Conservation (phyloP, 2,888 invertebrate species). For the Parnassius mnemosyne region DNA sequence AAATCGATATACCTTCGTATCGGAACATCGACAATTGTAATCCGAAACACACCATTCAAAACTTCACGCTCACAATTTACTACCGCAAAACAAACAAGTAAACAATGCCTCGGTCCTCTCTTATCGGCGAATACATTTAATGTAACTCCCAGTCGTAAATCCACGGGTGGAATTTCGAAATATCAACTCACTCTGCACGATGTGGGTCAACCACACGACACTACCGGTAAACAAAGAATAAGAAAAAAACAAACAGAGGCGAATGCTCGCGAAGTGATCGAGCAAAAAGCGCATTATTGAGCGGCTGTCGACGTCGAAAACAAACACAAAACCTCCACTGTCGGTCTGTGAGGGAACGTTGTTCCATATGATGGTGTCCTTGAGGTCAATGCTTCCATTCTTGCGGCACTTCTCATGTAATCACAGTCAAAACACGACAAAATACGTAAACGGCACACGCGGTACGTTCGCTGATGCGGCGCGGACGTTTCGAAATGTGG, state of each 20-base stretch:
- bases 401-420: slow-evolving; percentile 48
- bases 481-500: slow-evolving; percentile 63
- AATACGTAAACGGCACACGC: slow-evolving; percentile 40
- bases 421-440: slow-evolving; percentile 43
- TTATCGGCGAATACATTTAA: slow-evolving; percentile 42
- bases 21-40: slow-evolving; percentile 43
- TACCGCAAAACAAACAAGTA: slow-evolving; percentile 35
- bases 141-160: slow-evolving; percentile 35
- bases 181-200: slow-evolving; percentile 36
- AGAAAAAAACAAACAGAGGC: slow-evolving; percentile 36
- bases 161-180: slow-evolving; percentile 49
- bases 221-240: slow-evolving; percentile 31
- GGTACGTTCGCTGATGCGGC: slow-evolving; percentile 52
- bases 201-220: slow-evolving; percentile 52
- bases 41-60: slow-evolving; percentile 41
- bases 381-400: slow-evolving; percentile 68
- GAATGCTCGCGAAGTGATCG: slow-evolving; percentile 28
- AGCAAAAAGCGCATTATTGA: slow-evolving; percentile 38
- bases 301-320: slow-evolving; percentile 40
- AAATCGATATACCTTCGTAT: slow-evolving; percentile 46
- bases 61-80: slow-evolving; percentile 32
- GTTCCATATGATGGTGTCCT: slow-evolving; percentile 38
- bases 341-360: slow-evolving; percentile 34
- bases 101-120: slow-evolving; percentile 41
- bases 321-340: slow-evolving; percentile 68